These are phyloP conservation scores for Betta splendens DNA, from an alignment of 2,797 vertebrate genomes.

Conservation along the genomic window DNA sequence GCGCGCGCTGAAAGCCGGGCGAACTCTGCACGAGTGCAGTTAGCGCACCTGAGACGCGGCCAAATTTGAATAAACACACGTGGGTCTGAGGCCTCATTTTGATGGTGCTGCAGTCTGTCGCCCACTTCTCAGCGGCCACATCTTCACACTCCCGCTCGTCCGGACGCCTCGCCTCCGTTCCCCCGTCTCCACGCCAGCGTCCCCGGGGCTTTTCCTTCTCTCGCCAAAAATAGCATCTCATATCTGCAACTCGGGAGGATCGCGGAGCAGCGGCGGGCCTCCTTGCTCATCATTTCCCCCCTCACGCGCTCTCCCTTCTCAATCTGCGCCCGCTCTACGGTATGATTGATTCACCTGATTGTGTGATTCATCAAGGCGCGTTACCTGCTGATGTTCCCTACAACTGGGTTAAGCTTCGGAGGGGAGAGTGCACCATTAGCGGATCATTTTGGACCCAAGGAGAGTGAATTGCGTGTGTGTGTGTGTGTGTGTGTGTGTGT, in stretches of 20 bases:
- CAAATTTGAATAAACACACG: constrained; percentile 17
- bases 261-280: constrained; percentile 39
- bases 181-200: constrained; percentile 57
- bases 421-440: constrained; percentile 2
- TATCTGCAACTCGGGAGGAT: constrained; percentile 62
- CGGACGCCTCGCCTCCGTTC: constrained; percentile 41
- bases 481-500: background rate
- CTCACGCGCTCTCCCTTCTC: constrained; percentile 25
- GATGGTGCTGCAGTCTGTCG: constrained; percentile 14
- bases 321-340: constrained; percentile 10
- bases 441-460: constrained; percentile 15
- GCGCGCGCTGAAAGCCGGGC: constrained; percentile 25
- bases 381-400: constrained; percentile 14
- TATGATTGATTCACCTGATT: background rate
- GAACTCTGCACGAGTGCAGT: constrained; percentile 4
- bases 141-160: constrained; percentile 40
- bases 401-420: constrained; percentile 25
- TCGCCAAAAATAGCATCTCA: constrained; percentile 73
- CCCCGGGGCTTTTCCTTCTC: constrained; percentile 66
- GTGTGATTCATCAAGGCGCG: constrained; percentile 21
- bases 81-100: constrained; percentile 5
- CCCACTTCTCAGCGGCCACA: constrained; percentile 36
- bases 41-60: constrained; percentile 7
- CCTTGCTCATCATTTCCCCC: constrained; percentile 37
- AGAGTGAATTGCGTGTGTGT: constrained; percentile 5